These are phyloP conservation scores for Mungos mungo DNA, from an alignment of 2,113 vertebrate genomes.

Conservation along the genomic window DNA sequence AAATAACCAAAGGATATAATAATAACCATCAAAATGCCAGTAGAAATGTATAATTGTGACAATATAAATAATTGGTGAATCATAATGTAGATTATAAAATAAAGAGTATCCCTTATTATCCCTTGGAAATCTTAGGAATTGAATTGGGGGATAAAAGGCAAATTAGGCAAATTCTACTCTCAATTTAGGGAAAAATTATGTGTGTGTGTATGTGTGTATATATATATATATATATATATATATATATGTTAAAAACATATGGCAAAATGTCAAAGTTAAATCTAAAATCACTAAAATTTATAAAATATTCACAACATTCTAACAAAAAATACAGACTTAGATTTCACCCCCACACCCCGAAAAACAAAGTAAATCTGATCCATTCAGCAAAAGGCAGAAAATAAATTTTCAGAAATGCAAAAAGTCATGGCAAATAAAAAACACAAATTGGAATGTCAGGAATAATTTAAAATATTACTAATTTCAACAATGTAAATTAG, in stretches of 20 bases:
- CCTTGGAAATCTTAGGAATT: background rate
- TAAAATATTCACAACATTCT: background rate
- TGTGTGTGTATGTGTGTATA: no score
- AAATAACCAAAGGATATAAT: background rate
- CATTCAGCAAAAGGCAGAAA: background rate
- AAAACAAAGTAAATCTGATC: background rate
- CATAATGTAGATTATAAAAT: background rate
- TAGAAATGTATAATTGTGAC: background rate
- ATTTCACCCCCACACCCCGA: no score
- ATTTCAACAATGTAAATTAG: background rate
- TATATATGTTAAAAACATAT: background rate
- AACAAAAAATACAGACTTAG: background rate
- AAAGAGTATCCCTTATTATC: background rate
- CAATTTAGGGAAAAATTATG: background rate
- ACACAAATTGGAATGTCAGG: background rate
- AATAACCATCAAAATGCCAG: background rate
- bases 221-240: no score
- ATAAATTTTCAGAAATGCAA: background rate
- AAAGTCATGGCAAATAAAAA: background rate
- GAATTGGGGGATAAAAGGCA: background rate
- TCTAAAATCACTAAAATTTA: background rate
- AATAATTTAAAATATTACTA: background rate
- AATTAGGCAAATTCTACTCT: background rate
- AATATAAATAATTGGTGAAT: background rate
- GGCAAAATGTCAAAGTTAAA: background rate